Evolutionary conservation across 2,797 vertebrate genomes (phyloP).

Genomic region (Benthosema pterotum): DNA sequence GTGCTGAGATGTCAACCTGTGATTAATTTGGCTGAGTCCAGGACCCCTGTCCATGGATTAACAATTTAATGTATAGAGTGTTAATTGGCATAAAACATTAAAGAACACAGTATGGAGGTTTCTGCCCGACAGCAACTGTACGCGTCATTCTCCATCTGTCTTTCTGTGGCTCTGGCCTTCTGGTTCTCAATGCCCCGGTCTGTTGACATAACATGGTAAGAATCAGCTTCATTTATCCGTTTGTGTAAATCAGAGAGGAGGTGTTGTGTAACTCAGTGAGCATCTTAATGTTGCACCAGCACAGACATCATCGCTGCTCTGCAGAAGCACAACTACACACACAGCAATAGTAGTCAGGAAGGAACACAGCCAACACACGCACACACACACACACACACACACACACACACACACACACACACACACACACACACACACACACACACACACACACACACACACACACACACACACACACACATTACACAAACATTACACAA

Average conservation of each 20-base stretch:
- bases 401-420: not conserved
- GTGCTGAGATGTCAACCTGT: too few relatives aligned
- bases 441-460: too few relatives aligned
- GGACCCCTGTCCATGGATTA: too few relatives aligned
- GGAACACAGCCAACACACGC: constrained; percentile 46
- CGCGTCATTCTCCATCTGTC: not conserved
- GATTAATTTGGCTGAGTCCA: too few relatives aligned
- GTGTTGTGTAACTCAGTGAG: constrained; percentile 61
- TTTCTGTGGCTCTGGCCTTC: not conserved
- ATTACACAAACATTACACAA: too few relatives aligned
- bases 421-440: not conserved
- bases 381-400: not conserved
- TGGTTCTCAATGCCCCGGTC: constrained; percentile 9
- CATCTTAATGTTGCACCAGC: constrained; percentile 21
- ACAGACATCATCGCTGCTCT: constrained; percentile 66
- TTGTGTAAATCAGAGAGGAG: constrained; percentile 12
- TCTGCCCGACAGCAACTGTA: not conserved
- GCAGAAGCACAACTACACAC: constrained; percentile 26
- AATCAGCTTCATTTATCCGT: too few relatives aligned
- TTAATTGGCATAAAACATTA: too few relatives aligned
- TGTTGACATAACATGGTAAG: too few relatives aligned
- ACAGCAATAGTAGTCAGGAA: constrained; percentile 60
- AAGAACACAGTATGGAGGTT: not conserved
- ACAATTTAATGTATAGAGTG: too few relatives aligned
- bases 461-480: too few relatives aligned